Conservation (phyloP, 2,113 vertebrate species). For the Menura novaehollandiae region DNA sequence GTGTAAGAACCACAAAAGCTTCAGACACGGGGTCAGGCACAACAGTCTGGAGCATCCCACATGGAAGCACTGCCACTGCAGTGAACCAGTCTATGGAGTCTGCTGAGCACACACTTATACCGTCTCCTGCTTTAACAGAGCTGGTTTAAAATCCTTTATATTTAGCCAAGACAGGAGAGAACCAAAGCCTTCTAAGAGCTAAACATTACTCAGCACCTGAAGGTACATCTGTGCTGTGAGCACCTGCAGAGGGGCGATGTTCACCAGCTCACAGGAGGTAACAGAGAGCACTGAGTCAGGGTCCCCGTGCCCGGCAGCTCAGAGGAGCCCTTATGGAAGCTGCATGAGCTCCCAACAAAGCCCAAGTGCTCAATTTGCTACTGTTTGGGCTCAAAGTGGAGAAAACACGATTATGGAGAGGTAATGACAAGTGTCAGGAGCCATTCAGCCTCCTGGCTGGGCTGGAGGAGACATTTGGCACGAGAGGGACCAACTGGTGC, state of each 20-base stretch:
- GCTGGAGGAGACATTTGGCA: background rate
- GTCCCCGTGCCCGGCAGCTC: accelerated
- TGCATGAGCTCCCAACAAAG: accelerated
- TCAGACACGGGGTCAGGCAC: background rate
- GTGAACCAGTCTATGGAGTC: background rate
- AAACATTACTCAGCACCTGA: background rate
- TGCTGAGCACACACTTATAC: background rate
- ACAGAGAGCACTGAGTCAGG: background rate
- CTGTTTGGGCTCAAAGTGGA: background rate
- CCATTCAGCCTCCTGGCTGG: background rate
- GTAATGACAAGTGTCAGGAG: background rate
- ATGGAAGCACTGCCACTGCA: background rate
- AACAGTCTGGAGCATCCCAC: accelerated
- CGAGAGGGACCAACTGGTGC: background rate
- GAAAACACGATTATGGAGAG: background rate
- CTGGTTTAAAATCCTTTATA: background rate
- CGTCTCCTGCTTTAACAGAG: background rate
- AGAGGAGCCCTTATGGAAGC: background rate
- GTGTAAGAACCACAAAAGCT: background rate
- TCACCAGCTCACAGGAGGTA: background rate
- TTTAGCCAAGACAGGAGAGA: background rate
- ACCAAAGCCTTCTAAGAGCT: background rate
- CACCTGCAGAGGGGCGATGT: background rate
- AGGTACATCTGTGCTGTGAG: background rate
- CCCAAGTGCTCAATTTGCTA: background rate